Evolutionary conservation across 2,888 invertebrate species (phyloP).

Genomic region (Strigamia maritima): DNA sequence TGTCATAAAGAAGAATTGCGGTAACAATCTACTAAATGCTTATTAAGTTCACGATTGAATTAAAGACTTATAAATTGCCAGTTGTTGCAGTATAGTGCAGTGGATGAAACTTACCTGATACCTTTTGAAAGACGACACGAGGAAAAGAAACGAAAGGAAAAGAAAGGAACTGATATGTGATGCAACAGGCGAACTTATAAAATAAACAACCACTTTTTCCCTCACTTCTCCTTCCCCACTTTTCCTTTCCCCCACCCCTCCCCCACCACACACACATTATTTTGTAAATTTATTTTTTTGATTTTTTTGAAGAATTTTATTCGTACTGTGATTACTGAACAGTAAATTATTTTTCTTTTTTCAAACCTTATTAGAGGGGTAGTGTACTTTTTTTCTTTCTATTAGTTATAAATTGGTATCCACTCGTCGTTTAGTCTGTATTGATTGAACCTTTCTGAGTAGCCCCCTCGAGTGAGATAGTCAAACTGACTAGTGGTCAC

Average conservation of each 20-base stretch:
- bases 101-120: not conserved
- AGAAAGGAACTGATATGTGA: not conserved
- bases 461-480: not conserved
- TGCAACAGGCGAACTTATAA: not conserved
- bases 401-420: not conserved
- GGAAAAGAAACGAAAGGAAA: too few species aligned
- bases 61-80: not conserved
- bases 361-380: too few species aligned
- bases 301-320: too few species aligned
- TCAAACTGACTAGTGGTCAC: not conserved
- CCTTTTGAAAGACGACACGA: too few species aligned
- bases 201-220: not conserved
- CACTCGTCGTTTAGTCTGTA: not conserved
- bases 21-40: not conserved
- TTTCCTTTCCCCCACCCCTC: too few species aligned
- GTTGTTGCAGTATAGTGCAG: not conserved
- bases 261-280: too few species aligned
- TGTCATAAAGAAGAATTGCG: not conserved
- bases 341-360: too few species aligned
- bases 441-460: not conserved
- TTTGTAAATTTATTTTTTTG: too few species aligned
- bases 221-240: too few species aligned
- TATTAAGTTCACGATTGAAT: not conserved
- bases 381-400: not conserved
- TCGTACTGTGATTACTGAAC: too few species aligned